Percentiles rank a stretch among this genome's conserved stretches.
Conservation (phyloP, 2,888 invertebrate genomes). For the Iphiclides podalirius region DNA sequence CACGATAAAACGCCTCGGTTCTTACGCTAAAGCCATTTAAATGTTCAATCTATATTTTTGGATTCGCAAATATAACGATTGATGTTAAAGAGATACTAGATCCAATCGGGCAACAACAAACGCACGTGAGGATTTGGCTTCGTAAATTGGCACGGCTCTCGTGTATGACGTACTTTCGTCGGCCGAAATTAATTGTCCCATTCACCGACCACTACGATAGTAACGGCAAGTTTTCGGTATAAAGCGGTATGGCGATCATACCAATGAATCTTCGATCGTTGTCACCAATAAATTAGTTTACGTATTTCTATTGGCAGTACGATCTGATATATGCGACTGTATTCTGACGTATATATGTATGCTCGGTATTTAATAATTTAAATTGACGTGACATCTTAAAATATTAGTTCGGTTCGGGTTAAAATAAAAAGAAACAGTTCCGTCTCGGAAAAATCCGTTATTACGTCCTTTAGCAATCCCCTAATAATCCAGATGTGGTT, state of each 20-base stretch:
- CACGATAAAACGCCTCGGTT: background rate
- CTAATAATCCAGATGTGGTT: constrained; percentile 31
- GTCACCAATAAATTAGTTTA: constrained; percentile 23
- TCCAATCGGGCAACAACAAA: constrained; percentile 31
- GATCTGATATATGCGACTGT: background rate
- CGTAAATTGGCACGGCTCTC: constrained; percentile 55
- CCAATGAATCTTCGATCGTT: constrained; percentile 54
- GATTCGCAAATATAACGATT: background rate
- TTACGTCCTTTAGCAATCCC: constrained; percentile 6
- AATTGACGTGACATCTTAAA: too few relatives aligned
- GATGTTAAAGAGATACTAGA: background rate
- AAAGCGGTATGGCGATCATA: constrained; percentile 63
- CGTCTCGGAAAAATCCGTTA: too few relatives aligned
- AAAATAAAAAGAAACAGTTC: too few relatives aligned
- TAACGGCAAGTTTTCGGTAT: constrained; percentile 71
- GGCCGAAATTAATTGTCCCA: constrained; percentile 76
- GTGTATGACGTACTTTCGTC: constrained; percentile 37
- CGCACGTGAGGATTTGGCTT: constrained; percentile 34
- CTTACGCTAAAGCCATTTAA: background rate
- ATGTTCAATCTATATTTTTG: background rate
- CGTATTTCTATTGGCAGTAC: constrained; percentile 14
- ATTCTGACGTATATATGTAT: too few relatives aligned
- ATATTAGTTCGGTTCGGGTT: too few relatives aligned
- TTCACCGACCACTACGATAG: constrained; percentile 72
- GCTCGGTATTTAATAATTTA: too few relatives aligned